These are phyloP conservation scores for Tragelaphus scriptus DNA, from an alignment of 2,113 vertebrate genomes.

Conservation along the genomic window DNA sequence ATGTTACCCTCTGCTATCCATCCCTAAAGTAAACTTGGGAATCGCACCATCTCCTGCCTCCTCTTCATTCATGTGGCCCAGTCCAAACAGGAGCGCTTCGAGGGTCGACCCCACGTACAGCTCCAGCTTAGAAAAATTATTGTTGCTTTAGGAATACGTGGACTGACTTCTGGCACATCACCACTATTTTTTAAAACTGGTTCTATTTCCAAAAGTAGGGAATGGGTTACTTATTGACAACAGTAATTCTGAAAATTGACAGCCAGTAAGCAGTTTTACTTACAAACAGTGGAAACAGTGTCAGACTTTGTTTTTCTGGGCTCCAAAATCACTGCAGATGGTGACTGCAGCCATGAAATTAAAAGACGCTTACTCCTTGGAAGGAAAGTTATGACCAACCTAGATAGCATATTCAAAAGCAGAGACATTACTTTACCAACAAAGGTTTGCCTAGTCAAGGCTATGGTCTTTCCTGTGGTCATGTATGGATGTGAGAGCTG, in stretches of 20 bases:
- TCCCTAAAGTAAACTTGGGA: conserved; percentile 55
- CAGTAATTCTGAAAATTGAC: neutral
- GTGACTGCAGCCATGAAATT: no score
- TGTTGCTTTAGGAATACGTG: neutral
- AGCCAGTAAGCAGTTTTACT: neutral
- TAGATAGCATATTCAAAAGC: no score
- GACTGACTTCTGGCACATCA: neutral
- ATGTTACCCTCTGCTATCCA: neutral
- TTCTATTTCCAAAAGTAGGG: conserved; percentile 3
- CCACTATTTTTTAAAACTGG: neutral
- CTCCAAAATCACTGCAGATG: no score
- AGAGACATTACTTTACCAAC: no score
- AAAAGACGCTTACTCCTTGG: no score
- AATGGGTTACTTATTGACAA: neutral
- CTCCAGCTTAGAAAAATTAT: neutral
- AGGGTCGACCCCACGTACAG: neutral
- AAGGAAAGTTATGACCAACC: no score
- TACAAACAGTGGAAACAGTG: no score
- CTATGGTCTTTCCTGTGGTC: no score
- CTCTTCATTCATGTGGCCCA: conserved; percentile 25
- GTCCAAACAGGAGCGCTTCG: neutral
- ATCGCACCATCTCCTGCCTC: neutral
- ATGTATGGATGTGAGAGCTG: no score
- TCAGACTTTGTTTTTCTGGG: no score
- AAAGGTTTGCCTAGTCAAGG: no score